A percentile compares a stretch with the other conserved stretches of the same genome.
These are phyloP conservation scores for Aphyosemion australe DNA, from an alignment of 2,113 vertebrate species.

Conservation along the genomic window DNA sequence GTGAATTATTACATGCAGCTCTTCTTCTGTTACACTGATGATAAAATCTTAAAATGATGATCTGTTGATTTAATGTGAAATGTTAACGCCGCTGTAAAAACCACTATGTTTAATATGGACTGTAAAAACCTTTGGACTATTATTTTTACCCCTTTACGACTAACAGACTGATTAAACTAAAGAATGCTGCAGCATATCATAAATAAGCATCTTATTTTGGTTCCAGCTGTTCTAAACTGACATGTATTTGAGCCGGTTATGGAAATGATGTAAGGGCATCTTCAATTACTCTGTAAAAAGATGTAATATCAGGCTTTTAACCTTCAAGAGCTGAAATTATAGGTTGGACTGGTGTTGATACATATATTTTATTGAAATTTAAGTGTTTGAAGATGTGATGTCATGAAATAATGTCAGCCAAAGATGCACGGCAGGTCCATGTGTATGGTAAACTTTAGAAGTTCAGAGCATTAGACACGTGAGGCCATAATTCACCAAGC, in stretches of 20 bases:
- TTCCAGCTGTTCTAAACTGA: not conserved
- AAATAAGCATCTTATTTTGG: not conserved
- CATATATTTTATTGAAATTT: conserved; percentile 7
- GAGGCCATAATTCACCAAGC: conserved; percentile 11
- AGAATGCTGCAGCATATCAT: not conserved
- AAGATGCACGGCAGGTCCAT: conserved; percentile 3
- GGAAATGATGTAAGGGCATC: not conserved
- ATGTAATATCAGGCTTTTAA: conserved; percentile 19
- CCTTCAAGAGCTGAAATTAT: conserved; percentile 15
- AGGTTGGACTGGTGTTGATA: not conserved
- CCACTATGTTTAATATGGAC: too few species aligned
- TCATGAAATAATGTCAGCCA: conserved; percentile 18
- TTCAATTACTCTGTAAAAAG: not conserved
- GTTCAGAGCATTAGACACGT: conserved; percentile 4
- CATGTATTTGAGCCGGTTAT: not conserved
- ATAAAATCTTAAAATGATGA: not conserved
- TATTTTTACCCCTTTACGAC: not conserved
- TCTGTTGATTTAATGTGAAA: too few species aligned
- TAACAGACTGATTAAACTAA: not conserved
- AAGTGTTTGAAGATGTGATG: conserved; percentile 26
- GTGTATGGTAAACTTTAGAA: not conserved
- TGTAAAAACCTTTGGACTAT: too few species aligned
- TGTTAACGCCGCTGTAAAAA: not conserved
- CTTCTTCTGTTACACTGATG: too few species aligned
- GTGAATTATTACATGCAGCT: not conserved